Base-by-base conservation (phyloP, 2,888 invertebrate species). In the Phlogophora meticulosa region DNA sequence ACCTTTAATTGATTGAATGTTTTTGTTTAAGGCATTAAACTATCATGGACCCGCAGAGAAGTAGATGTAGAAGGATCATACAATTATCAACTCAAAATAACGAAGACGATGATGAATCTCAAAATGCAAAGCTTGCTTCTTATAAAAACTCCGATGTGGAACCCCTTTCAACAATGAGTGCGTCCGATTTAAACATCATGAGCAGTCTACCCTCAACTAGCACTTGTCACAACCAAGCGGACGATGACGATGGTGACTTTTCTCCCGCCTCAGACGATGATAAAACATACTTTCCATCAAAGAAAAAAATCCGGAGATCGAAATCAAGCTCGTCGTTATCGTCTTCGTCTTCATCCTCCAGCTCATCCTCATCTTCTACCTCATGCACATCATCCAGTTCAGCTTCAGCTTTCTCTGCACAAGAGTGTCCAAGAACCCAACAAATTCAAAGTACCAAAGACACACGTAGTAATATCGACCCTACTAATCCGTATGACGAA, bases 221-320 rank as follows among this genome's bases (percentile, higher is more conserved):
- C 51, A 38, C 22, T 52, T 52, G 13, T 38, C 22, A 52, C n/a
- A n/a, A n/a, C n/a, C n/a, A n/a, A 52, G n/a, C 24, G 1, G 40
- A 52, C 22, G 4, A n/a, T 46, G 58, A 58, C 46, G 59, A 63
- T 72, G 53, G 64, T 64, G 64, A 64, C 64, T 64, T 58, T 64
- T 64, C 64, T 51, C 64, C 64, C 64, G 64, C 64, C 43, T 58
- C 64, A 51, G 57, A 58, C 51, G 64, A 64, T 64, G 57, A 64
- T 57, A 57, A 9, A 64, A 64, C 64, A 64, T 64, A 64, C 64
- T 48, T 43, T 49, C 51, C 57, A 49, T 64, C 64, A 57, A 64
- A 64, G 51, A 64, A 64, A 57, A 64, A 40, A 64, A 51, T 43
- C 45, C 52, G 63, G 45, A 63, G 63, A 63, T 63, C 48, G 48